Conservation (phyloP, 2,113 vertebrate genomes). For the Upupa epops region DNA sequence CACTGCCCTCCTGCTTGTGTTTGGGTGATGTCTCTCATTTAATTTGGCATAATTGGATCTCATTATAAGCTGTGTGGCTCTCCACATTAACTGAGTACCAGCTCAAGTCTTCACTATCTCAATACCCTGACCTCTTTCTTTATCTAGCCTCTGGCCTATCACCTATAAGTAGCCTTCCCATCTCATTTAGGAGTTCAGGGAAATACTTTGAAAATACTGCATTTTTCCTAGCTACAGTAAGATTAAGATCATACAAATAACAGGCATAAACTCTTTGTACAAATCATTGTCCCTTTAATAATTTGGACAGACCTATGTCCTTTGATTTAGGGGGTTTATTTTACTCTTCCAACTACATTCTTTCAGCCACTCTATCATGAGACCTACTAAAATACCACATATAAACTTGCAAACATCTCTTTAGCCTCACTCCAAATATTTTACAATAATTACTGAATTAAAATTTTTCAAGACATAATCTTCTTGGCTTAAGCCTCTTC, state of each 20-base stretch:
- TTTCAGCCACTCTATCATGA: background rate
- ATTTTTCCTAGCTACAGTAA: background rate
- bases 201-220: background rate
- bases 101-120: background rate
- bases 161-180: background rate
- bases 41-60: background rate
- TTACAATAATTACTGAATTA: background rate
- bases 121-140: background rate
- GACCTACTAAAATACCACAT: background rate
- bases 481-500: background rate
- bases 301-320: background rate
- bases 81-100: background rate
- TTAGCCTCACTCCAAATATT: background rate
- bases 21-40: background rate
- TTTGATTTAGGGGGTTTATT: background rate
- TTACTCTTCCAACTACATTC: background rate
- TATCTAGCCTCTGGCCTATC: background rate
- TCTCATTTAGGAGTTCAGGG: background rate
- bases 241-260: background rate
- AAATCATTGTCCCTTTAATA: background rate
- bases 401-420: background rate
- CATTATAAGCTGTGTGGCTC: background rate
- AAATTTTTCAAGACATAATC: background rate
- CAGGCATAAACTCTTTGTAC: background rate
- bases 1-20: rapidly evolving